Evolutionary conservation across 2,113 vertebrate genomes (phyloP).

Genomic region (Oncorhynchus gorbuscha): DNA sequence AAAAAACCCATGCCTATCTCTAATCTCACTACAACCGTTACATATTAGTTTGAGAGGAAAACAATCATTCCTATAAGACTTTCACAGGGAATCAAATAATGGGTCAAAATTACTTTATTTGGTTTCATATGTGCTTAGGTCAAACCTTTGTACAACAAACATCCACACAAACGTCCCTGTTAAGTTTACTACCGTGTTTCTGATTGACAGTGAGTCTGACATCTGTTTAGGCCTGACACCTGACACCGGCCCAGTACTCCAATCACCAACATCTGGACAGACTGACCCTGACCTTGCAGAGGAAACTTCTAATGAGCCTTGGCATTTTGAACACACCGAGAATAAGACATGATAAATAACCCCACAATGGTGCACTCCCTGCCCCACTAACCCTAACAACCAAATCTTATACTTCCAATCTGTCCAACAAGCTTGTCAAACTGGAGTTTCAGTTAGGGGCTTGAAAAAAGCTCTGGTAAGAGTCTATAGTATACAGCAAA

Average conservation of each 20-base stretch:
- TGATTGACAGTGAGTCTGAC: constrained; percentile 23
- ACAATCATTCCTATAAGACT: neutral
- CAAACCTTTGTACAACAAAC: neutral
- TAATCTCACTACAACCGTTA: neutral
- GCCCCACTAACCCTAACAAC: neutral
- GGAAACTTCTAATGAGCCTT: constrained; percentile 61
- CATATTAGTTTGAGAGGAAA: constrained; percentile 20
- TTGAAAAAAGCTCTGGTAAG: constrained; percentile 26
- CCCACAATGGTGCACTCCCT: constrained; percentile 9
- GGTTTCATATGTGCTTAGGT: neutral
- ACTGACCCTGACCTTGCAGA: constrained; percentile 52
- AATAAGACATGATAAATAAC: constrained; percentile 58
- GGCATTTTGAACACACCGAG: constrained; percentile 40
- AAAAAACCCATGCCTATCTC: neutral
- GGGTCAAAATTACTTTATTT: neutral
- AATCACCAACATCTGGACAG: constrained; percentile 59
- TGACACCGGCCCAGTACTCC: constrained; percentile 6
- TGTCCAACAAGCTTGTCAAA: constrained; percentile 30
- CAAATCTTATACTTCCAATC: constrained; percentile 19
- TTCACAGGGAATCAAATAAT: neutral
- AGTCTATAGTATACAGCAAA: constrained; percentile 15
- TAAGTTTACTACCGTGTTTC: neutral
- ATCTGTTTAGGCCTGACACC: constrained; percentile 35
- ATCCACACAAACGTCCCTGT: neutral
- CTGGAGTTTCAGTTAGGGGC: constrained; percentile 1